These are phyloP conservation scores for Branchinecta lindahli DNA, from an alignment of 1,140 invertebrate genomes.

Conservation along the genomic window DNA sequence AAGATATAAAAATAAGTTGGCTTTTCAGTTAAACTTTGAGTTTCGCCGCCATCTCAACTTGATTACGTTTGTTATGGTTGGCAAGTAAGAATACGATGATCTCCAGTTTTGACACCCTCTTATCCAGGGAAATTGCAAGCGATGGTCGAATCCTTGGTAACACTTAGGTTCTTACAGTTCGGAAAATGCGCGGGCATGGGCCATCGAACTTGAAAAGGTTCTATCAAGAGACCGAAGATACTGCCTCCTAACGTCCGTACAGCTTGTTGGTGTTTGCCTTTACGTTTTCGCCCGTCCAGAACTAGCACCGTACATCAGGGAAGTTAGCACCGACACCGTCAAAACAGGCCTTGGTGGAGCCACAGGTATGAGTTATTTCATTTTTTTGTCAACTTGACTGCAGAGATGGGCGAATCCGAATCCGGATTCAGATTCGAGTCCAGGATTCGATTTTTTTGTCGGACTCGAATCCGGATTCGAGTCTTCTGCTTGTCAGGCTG, in stretches of 20 bases:
- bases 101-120: no score
- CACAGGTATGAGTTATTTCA: slow-evolving; percentile 38
- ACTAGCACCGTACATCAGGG: slow-evolving; percentile 68
- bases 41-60: no score
- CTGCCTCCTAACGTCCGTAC: slow-evolving; percentile 81
- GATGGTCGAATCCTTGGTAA: no score
- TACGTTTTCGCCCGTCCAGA: slow-evolving; percentile 83
- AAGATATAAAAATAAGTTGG: no score
- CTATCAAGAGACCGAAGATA: slow-evolving; percentile 76
- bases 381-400: slow-evolving; percentile 9
- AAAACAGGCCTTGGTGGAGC: slow-evolving; percentile 96
- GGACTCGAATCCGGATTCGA: no score
- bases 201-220: slow-evolving; percentile 81
- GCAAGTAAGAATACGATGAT: no score
- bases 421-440: no score
- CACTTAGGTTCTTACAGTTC: slow-evolving; percentile 38
- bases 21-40: no score
- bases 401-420: neutral
- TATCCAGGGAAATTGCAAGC: no score
- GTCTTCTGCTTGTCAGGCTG: no score
- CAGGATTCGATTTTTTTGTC: neutral
- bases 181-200: slow-evolving; percentile 92
- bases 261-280: slow-evolving; percentile 93
- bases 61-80: no score
- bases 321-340: slow-evolving; percentile 84